Evolutionary conservation across 2,797 vertebrate genomes (phyloP), one percentile per base, ranked within the genome.

Genomic region (Acropternis orthonyx): DNA sequence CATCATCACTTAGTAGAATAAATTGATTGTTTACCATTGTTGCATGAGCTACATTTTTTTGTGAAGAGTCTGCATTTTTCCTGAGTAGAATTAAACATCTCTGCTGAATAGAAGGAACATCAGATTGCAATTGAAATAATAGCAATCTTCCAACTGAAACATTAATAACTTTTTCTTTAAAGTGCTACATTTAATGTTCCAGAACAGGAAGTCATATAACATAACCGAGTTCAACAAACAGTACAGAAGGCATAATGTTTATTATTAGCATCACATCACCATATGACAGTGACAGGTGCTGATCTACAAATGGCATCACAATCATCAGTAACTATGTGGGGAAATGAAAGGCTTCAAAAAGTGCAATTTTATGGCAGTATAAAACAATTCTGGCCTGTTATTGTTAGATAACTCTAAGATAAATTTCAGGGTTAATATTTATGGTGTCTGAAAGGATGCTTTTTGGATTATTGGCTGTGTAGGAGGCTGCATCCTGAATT

Each of bases 251-350:
- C 71, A 66, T 24, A 85, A 80, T 71, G 49, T 75, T 92, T 87
- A 61, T 84, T 94, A 79, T 92, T 92, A 93, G 61, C 52, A 68
- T 74, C 68, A 27, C 56, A 77, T 85, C 84, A 32, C 56, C 71
- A 55, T 59, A 17, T 69, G 89, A 62, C 21, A 79, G 71, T 85
- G 88, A 46, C 93, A 89, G 71, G 84, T 94, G 90, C 86, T 87
- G 93, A 89, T 80, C 87, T 28, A 15, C 78, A 91, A 95, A 93
- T 68, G 77, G 61, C 75, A 71, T 75, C 44, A 44, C 76, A 65
- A 27, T 49, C 51, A 67, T 75, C 59, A 71, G 63, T 59, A 81
- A 18, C 55, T 41, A 48, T 46, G 34, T 46, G 58, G 36, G 61
- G 61, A 95, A 87, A 77, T 71, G 37, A 87, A 83, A 82, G 17